A percentile compares a stretch with the other conserved stretches of the same genome.
These are phyloP conservation scores for Tinamus guttatus DNA, from an alignment of 2,113 vertebrate genomes.

Conservation along the genomic window DNA sequence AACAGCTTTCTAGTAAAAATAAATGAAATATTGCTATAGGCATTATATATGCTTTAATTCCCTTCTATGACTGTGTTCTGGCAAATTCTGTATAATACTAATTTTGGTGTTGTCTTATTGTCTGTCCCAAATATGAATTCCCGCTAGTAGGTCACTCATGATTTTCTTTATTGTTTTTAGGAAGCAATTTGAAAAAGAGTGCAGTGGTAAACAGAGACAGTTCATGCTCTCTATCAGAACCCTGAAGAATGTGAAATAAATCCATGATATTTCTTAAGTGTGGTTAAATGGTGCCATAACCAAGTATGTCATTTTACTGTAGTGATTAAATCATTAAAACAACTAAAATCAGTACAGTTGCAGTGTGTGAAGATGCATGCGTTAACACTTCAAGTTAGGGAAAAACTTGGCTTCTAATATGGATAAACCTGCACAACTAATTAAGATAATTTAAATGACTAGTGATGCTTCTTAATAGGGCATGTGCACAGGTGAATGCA, in stretches of 20 bases:
- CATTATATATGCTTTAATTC: background rate
- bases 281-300: background rate
- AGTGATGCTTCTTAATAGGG: background rate
- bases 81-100: background rate
- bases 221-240: background rate
- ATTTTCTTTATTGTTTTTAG: conserved; percentile 57
- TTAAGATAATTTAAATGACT: background rate
- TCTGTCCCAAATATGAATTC: background rate
- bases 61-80: background rate
- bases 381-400: background rate
- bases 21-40: background rate
- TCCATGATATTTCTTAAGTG: background rate
- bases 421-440: background rate
- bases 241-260: conserved; percentile 36
- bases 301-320: conserved; percentile 32
- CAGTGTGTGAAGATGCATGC: conserved; percentile 16
- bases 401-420: background rate
- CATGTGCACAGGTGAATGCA: background rate
- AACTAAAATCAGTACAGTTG: background rate
- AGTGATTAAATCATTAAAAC: conserved; percentile 15
- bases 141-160: background rate
- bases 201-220: conserved; percentile 28
- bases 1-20: background rate
- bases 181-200: conserved; percentile 7
- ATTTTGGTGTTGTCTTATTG: background rate